Conservation (phyloP, 1,140 invertebrate species). For the Phthorimaea operculella region DNA sequence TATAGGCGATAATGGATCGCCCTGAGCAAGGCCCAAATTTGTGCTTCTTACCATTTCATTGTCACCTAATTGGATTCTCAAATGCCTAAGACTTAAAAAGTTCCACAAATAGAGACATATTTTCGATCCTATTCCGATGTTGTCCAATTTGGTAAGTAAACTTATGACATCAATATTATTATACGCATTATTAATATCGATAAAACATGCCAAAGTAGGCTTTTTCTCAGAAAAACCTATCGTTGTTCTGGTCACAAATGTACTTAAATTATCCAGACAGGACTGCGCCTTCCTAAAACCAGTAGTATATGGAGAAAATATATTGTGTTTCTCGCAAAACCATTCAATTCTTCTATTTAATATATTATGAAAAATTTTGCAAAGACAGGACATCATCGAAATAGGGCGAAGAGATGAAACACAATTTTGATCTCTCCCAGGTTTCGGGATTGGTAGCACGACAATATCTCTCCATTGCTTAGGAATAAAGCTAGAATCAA, state of each 20-base stretch:
- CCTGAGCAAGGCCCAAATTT: slow-evolving; percentile 9
- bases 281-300: slow-evolving; percentile 21
- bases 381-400: slow-evolving; percentile 22
- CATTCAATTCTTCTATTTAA: slow-evolving; percentile 22
- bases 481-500: slow-evolving; percentile 15
- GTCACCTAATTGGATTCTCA: neutral
- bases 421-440: slow-evolving; percentile 14
- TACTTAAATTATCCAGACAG: slow-evolving; percentile 16
- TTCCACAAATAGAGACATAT: slow-evolving; percentile 19
- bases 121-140: slow-evolving; percentile 8
- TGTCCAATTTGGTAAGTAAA: slow-evolving; percentile 12
- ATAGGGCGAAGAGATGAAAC: slow-evolving; percentile 22
- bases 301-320: slow-evolving; percentile 12
- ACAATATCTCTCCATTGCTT: slow-evolving; percentile 28
- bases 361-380: slow-evolving; percentile 27
- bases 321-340: slow-evolving; percentile 16
- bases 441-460: slow-evolving; percentile 32
- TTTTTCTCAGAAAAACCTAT: slow-evolving; percentile 15
- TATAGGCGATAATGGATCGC: slow-evolving; percentile 14
- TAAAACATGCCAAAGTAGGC: slow-evolving; percentile 15
- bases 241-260: slow-evolving; percentile 13
- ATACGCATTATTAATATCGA: slow-evolving; percentile 23
- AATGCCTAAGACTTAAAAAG: slow-evolving; percentile 11
- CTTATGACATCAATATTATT: slow-evolving; percentile 16
- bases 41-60: slow-evolving; percentile 5